Evolutionary conservation across 1,140 invertebrate species (phyloP).

Genomic region (Sminthurides bifidus): DNA sequence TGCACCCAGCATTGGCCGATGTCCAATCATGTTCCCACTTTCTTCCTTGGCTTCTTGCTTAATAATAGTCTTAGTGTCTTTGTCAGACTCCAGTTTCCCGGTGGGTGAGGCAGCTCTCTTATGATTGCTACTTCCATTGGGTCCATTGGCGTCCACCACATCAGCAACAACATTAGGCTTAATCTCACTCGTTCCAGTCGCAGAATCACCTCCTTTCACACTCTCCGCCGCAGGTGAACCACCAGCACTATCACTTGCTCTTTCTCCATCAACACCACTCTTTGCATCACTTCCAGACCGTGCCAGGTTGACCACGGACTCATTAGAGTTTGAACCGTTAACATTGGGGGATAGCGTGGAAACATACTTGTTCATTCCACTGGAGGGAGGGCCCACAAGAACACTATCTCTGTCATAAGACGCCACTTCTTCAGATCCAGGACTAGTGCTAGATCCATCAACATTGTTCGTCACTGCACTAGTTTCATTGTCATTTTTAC

Average conservation of each 20-base stretch:
- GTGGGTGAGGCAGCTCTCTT: too few species aligned
- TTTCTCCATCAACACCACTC: too few species aligned
- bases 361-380: too few species aligned
- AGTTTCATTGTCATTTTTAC: background rate
- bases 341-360: too few species aligned
- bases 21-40: background rate
- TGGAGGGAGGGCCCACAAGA: background rate
- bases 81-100: background rate
- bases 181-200: background rate
- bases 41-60: slow-evolving; percentile 1
- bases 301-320: too few species aligned
- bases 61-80: slow-evolving; percentile 1
- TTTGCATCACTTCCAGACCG: too few species aligned
- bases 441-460: slow-evolving; percentile 12
- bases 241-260: background rate
- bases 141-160: background rate
- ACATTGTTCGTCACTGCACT: background rate
- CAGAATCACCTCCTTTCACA: background rate
- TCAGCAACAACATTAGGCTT: background rate
- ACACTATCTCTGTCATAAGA: background rate
- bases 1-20: background rate
- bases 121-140: too few species aligned
- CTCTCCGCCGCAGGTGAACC: background rate
- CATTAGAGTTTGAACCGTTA: background rate
- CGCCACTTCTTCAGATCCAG: background rate